Conservation (phyloP, 2,113 vertebrate species). For the Tachycineta bicolor region DNA sequence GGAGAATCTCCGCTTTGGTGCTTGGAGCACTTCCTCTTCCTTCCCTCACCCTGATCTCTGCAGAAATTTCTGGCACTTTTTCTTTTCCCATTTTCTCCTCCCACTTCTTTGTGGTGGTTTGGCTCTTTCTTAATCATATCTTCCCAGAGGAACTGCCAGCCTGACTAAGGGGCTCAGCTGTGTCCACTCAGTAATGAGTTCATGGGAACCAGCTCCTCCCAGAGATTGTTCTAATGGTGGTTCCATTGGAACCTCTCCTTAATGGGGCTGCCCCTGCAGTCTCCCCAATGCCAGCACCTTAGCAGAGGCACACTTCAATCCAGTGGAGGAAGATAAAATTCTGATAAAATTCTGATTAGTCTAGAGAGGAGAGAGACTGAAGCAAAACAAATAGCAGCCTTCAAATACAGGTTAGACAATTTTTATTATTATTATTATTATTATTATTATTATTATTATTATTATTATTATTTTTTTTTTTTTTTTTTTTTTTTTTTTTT, state of each 20-base stretch:
- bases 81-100: neutral
- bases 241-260: neutral
- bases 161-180: neutral
- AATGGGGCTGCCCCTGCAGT: neutral
- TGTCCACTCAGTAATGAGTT: neutral
- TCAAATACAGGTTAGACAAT: neutral
- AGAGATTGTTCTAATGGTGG: neutral
- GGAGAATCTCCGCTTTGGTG: neutral
- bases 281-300: rapidly evolving
- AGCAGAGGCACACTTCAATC: rapidly evolving
- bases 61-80: neutral
- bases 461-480: too few species aligned
- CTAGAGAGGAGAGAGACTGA: neutral
- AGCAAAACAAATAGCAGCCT: neutral
- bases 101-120: rapidly evolving
- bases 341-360: neutral
- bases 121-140: neutral
- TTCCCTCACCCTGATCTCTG: neutral
- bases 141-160: rapidly evolving
- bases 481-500: neutral
- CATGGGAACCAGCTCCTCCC: rapidly evolving
- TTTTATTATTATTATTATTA: too few species aligned
- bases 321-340: neutral
- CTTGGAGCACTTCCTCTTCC: neutral
- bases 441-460: too few species aligned